phyloP scores from a whole-genome alignment of 2,888 invertebrate genomes.

The Hyppa rectilinea region DNA sequence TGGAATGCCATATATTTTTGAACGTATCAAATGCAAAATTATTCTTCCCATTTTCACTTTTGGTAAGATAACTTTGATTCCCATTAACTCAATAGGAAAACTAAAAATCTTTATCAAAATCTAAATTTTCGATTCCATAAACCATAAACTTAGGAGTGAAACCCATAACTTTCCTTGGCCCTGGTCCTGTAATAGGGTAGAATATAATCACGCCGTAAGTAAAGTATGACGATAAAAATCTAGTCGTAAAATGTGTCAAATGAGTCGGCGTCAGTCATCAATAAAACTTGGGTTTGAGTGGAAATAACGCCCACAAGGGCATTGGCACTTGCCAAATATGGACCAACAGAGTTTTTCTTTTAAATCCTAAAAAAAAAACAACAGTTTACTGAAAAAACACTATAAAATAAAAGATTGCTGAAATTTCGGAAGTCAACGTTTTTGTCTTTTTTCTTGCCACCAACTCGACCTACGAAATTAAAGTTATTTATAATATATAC shows the following conservation, averaged over 20 bases:
- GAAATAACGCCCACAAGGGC: slow-evolving; percentile 24
- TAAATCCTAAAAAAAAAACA: too few relatives aligned
- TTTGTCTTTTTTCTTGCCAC: too few relatives aligned
- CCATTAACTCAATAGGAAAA: slow-evolving; percentile 31
- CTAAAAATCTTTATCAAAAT: slow-evolving; percentile 36
- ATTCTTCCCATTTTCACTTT: slow-evolving; percentile 19
- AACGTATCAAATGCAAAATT: slow-evolving; percentile 24
- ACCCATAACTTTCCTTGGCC: slow-evolving; percentile 33
- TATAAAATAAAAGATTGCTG: too few relatives aligned
- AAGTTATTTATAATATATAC: too few relatives aligned
- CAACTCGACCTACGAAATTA: too few relatives aligned
- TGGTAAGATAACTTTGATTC: slow-evolving; percentile 17
- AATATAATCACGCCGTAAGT: slow-evolving; percentile 57
- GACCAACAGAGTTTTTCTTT: too few relatives aligned
- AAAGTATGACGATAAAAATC: slow-evolving; percentile 62
- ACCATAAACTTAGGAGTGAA: slow-evolving; percentile 47
- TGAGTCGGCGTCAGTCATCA: slow-evolving; percentile 53
- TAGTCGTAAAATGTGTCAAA: slow-evolving; percentile 61
- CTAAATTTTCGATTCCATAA: slow-evolving; percentile 36
- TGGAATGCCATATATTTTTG: not conserved
- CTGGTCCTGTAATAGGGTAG: slow-evolving; percentile 37
- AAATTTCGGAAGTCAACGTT: too few relatives aligned
- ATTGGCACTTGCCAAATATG: slow-evolving; percentile 31
- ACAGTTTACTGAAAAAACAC: too few relatives aligned
- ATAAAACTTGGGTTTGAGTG: slow-evolving; percentile 54